Evolutionary conservation across 2,797 vertebrate genomes (phyloP).

Genomic region (Orestias chungarensis): DNA sequence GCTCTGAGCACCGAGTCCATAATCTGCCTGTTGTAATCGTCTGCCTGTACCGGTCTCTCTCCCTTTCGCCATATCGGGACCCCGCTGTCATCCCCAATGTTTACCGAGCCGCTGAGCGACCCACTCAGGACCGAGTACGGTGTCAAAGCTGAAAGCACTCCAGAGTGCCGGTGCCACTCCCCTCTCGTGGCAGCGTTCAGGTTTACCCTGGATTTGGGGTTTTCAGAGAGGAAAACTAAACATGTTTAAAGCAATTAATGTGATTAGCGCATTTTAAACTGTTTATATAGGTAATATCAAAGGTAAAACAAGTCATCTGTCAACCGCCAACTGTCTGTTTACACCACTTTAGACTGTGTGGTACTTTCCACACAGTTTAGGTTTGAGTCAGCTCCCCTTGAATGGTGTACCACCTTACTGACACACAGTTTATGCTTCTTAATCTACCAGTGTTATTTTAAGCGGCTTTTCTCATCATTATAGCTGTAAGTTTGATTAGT

Average conservation of each 20-base stretch:
- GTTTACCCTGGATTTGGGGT: conserved; percentile 55
- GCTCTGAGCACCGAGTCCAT: conserved; percentile 63
- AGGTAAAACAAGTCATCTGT: conserved; percentile 58
- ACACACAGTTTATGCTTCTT: conserved; percentile 18
- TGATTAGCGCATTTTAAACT: conserved; percentile 76
- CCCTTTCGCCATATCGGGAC: conserved; percentile 77
- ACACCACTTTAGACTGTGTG: conserved; percentile 31
- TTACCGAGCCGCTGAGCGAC: conserved; percentile 64
- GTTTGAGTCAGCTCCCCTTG: conserved; percentile 13
- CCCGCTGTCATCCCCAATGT: conserved; percentile 73
- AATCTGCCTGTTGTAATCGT: conserved; percentile 84
- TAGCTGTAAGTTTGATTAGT: conserved; percentile 11
- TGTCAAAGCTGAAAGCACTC: conserved; percentile 57
- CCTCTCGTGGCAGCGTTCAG: conserved; percentile 49
- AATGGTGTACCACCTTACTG: conserved; percentile 2
- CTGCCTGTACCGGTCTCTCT: conserved; percentile 58
- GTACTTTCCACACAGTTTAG: conserved; percentile 32
- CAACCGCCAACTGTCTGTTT: conserved; percentile 32
- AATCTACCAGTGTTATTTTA: conserved; percentile 5
- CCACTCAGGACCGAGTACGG: conserved; percentile 45
- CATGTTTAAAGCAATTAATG: conserved; percentile 80
- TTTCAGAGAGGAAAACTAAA: conserved; percentile 77
- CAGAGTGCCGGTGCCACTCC: conserved; percentile 35
- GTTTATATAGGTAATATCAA: conserved; percentile 78
- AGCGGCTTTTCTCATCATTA: conserved; percentile 18